Percentiles rank a stretch among this genome's conserved stretches.
phyloP scores from a whole-genome alignment of 2,888 invertebrate genomes.

The Ormia ochracea region DNA sequence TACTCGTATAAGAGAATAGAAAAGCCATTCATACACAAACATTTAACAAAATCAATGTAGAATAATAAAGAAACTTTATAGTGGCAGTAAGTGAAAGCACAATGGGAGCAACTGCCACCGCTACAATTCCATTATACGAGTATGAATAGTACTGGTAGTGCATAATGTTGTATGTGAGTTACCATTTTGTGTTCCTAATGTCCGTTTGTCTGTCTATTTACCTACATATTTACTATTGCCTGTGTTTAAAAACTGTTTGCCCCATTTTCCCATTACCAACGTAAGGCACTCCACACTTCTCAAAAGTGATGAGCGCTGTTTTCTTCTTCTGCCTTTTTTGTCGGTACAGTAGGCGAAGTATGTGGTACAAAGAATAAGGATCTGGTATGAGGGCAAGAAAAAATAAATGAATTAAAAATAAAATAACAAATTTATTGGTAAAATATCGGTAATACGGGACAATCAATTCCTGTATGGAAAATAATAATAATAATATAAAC shows the following conservation, averaged over 20 bases:
- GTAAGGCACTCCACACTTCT: neutral
- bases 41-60: neutral
- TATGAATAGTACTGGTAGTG: conserved; percentile 11
- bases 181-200: conserved; percentile 37
- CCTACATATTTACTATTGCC: neutral
- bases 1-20: conserved; percentile 33
- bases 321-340: neutral
- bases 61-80: conserved; percentile 1
- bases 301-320: conserved; percentile 10
- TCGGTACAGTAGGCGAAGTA: too few species aligned
- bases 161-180: conserved; percentile 47
- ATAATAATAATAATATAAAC: too few species aligned
- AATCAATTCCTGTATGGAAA: too few species aligned
- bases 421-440: too few species aligned
- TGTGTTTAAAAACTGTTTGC: conserved; percentile 37
- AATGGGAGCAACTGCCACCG: conserved; percentile 30
- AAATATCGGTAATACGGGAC: too few species aligned
- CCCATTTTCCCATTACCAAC: conserved; percentile 39
- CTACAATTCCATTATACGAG: conserved; percentile 21
- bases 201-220: conserved; percentile 23
- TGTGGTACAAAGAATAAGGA: too few species aligned
- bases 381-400: too few species aligned
- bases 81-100: conserved; percentile 50
- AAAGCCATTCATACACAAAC: conserved; percentile 2
- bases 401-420: too few species aligned